phyloP scores from a whole-genome alignment of 1,140 invertebrate genomes.

The Drosophila miranda region DNA sequence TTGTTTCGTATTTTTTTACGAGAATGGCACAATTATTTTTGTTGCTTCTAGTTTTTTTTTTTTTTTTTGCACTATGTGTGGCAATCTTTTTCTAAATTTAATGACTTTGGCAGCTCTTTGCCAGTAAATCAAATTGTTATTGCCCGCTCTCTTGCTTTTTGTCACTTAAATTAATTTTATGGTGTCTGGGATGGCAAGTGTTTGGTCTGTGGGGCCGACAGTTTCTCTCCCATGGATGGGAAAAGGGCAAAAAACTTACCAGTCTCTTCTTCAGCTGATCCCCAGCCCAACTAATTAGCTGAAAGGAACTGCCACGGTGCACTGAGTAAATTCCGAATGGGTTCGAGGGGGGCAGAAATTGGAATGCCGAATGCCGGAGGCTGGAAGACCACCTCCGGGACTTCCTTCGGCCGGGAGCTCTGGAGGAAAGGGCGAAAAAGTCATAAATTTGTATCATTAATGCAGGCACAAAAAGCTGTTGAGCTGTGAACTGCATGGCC shows the following conservation, averaged over 20 bases:
- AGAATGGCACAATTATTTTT: conserved; percentile 71
- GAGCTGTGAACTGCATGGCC: not conserved
- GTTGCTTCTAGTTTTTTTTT: conserved; percentile 46
- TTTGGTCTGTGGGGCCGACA: conserved; percentile 18
- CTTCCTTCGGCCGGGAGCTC: not conserved
- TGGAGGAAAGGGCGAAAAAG: not conserved
- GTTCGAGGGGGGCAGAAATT: not conserved
- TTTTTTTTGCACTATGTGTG: conserved; percentile 33
- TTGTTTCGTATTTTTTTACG: conserved; percentile 19
- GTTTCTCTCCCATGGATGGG: conserved; percentile 4
- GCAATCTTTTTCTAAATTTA: conserved; percentile 61
- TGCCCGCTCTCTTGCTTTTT: conserved; percentile 42
- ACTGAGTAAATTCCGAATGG: conserved; percentile 1
- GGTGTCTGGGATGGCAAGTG: conserved; percentile 45
- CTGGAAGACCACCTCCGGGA: not conserved
- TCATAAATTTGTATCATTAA: conserved; percentile 48
- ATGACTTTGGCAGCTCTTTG: conserved; percentile 64
- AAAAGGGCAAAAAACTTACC: conserved; percentile 14
- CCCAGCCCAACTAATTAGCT: conserved; percentile 19
- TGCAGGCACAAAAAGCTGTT: conserved; percentile 16
- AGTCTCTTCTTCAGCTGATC: conserved; percentile 14
- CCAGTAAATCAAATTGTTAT: conserved; percentile 71
- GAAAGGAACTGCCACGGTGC: conserved; percentile 12
- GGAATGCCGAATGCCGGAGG: not conserved
- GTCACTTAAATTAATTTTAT: conserved; percentile 68